phyloP scores from a whole-genome alignment of 2,888 invertebrate genomes.

The Pegoplata infirma region DNA sequence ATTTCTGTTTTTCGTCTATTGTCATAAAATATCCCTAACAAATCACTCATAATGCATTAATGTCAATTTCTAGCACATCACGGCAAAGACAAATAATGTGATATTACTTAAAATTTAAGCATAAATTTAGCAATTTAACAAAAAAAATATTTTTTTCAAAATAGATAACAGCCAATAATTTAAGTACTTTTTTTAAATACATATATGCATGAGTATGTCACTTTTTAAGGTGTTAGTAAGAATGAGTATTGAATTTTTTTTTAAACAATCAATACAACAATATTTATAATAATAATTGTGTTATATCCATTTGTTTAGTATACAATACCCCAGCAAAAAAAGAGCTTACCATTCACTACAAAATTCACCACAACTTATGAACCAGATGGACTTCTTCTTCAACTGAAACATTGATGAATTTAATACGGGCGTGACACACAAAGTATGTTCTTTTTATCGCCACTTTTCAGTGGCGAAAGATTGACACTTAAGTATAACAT shows the following conservation, averaged over 20 bases:
- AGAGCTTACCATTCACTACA: too few species aligned
- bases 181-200: conserved; percentile 8
- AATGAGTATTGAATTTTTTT: background rate
- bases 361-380: too few species aligned
- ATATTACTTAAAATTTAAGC: conserved; percentile 70
- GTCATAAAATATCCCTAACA: background rate
- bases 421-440: too few species aligned
- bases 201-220: too few species aligned
- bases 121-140: conserved; percentile 65
- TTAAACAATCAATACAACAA: conserved; percentile 14
- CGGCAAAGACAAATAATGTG: conserved; percentile 66
- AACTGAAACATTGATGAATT: too few species aligned
- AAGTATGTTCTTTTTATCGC: too few species aligned
- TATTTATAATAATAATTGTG: conserved; percentile 1
- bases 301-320: background rate
- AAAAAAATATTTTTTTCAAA: conserved; percentile 20
- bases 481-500: too few species aligned
- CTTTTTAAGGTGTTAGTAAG: too few species aligned
- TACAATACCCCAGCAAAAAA: too few species aligned
- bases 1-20: too few species aligned
- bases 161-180: conserved; percentile 14
- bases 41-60: conserved; percentile 35
- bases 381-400: too few species aligned
- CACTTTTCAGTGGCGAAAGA: too few species aligned
- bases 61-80: conserved; percentile 3